phyloP scores from a whole-genome alignment of 2,888 invertebrate species.

The Zygaena filipendulae region DNA sequence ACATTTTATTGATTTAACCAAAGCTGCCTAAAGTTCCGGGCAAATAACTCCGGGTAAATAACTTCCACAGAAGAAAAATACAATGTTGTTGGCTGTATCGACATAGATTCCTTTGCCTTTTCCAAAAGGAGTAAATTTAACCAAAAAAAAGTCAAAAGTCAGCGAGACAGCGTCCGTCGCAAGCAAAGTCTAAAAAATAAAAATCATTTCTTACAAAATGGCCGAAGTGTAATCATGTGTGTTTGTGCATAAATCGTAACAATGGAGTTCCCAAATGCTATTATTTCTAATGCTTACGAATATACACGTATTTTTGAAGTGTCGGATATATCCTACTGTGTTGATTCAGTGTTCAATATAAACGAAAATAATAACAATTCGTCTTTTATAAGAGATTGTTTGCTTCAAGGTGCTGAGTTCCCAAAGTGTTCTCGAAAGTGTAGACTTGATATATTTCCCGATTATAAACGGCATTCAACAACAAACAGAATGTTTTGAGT shows the following conservation, averaged over 20 bases:
- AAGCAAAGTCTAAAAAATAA: background rate
- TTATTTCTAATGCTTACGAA: conserved; percentile 36
- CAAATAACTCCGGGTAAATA: too few relatives aligned
- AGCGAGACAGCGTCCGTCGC: too few relatives aligned
- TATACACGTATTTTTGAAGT: conserved; percentile 28
- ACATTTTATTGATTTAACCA: too few relatives aligned
- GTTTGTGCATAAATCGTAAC: conserved; percentile 38
- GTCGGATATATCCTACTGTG: conserved; percentile 27
- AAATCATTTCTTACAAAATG: conserved; percentile 48
- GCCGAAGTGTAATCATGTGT: conserved; percentile 63
- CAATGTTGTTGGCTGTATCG: too few relatives aligned
- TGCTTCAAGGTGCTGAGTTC: conserved; percentile 27
- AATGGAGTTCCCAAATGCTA: conserved; percentile 53
- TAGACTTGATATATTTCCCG: conserved; percentile 36
- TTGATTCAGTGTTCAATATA: conserved; percentile 30
- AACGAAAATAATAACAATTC: conserved; percentile 20
- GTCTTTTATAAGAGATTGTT: conserved; percentile 27
- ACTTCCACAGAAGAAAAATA: too few relatives aligned
- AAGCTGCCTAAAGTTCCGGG: too few relatives aligned
- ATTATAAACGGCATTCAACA: conserved; percentile 27
- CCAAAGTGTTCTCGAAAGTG: conserved; percentile 29
- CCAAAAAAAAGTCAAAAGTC: too few relatives aligned
- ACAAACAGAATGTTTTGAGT: conserved; percentile 30
- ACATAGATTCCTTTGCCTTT: too few relatives aligned
- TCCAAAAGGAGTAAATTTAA: too few relatives aligned